Base-by-base conservation (phyloP, 2,888 invertebrate species). In the Eremobia ochroleuca region DNA sequence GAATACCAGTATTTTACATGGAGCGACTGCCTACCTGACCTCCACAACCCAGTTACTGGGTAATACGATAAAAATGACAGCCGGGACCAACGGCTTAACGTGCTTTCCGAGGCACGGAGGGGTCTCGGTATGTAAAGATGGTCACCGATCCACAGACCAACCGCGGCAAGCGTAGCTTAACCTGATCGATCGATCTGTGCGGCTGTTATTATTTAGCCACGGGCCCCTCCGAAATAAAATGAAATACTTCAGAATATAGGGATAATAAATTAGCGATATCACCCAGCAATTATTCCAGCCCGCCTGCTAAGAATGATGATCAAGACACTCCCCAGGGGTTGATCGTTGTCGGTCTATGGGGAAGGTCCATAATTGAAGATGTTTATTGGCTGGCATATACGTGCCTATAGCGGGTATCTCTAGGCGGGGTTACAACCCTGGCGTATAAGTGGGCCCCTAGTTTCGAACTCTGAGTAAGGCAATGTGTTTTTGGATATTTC, bases 281-380 rank as follows among this genome's bases (percentile, higher is more conserved):
- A 55, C 15, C 34, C 25, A 55, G n/a, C 13, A 67, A 79, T 82
- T 82, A 82, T 62, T 55, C 28, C 34, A 25, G 61, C 34, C 13
- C 4, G 46, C 18, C 40, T 55, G 55, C 52, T 81, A 61, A 59
- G 79, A 59, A 76, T 55, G 37, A 61, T 76, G 68, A 81, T 72
- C 65, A 49, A 37, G 61, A 37, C 55, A 31, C 13, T 13, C 85
- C 61, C 82, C 0, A 3, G 72, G 37, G 85, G 31, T 8, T 1
- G 55, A 52, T 76, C 65, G 58, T 81, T 81, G 64, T 58, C 61
- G 13, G 76, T 82, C 82, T 37, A 62, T 52, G 31, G 72, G 82
- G 72, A 69, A 52, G 25, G 21, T 31, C 18, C 64, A 58, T 85
- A 61, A 81, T 81, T 81, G 46, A 25, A 70, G 76, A 61, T 77